These are phyloP conservation scores for Armadillidium nasatum DNA, from an alignment of 1,140 invertebrate genomes.

Conservation along the genomic window DNA sequence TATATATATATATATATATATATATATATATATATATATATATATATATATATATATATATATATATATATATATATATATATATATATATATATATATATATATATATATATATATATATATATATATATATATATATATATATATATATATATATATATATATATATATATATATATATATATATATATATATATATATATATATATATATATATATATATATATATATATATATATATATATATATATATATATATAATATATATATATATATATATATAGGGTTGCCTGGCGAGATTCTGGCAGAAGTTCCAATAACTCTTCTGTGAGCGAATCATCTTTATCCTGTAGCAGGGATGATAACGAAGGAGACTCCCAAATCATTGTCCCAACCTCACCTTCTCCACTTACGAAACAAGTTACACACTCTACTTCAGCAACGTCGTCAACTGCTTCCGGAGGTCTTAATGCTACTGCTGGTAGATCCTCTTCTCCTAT, in stretches of 20 bases:
- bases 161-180: too few species aligned
- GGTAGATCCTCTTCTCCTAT: neutral
- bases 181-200: too few species aligned
- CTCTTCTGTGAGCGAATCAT: neutral
- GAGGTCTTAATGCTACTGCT: neutral
- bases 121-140: too few species aligned
- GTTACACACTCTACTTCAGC: neutral
- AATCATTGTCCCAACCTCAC: neutral
- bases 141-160: too few species aligned
- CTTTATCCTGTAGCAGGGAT: neutral
- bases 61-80: too few species aligned
- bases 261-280: conserved; percentile 12
- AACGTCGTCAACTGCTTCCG: neutral
- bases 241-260: conserved; percentile 15
- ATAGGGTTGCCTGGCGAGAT: neutral
- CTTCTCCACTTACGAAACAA: neutral
- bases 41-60: too few species aligned
- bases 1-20: too few species aligned
- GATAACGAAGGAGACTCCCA: neutral
- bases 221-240: neutral
- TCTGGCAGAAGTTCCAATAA: neutral
- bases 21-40: too few species aligned
- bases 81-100: too few species aligned
- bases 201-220: neutral
- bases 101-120: too few species aligned